These are phyloP conservation scores for Amblyraja radiata DNA, from an alignment of 2,797 vertebrate species.

Conservation along the genomic window DNA sequence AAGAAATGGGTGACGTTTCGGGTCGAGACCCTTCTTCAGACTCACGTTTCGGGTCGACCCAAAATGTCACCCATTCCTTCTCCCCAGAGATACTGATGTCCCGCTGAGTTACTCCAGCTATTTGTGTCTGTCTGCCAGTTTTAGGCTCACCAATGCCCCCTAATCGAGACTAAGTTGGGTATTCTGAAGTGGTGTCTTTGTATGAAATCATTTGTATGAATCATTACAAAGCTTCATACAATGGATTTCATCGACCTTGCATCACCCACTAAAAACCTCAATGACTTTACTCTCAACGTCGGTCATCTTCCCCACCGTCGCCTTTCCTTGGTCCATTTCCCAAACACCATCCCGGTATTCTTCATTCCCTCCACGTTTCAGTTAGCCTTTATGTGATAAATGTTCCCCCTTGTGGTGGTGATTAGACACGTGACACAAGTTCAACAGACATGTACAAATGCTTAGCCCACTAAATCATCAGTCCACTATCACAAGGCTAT, in stretches of 20 bases:
- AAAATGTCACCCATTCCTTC: too few relatives aligned
- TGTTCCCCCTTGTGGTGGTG: not conserved
- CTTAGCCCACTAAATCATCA: not conserved
- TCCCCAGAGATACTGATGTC: too few relatives aligned
- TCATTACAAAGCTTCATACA: too few relatives aligned
- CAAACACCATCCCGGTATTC: not conserved
- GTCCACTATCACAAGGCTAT: not conserved
- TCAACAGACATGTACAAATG: not conserved
- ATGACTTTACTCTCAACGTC: not conserved
- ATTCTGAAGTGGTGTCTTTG: not conserved
- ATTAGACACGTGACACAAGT: not conserved
- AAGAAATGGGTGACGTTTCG: too few relatives aligned
- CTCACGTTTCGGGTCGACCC: too few relatives aligned
- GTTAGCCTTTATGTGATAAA: not conserved
- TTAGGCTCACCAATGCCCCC: not conserved
- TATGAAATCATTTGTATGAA: too few relatives aligned
- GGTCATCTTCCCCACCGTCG: not conserved
- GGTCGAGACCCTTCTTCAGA: too few relatives aligned
- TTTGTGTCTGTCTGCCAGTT: not conserved
- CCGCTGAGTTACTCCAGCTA: too few relatives aligned
- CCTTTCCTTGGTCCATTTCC: not conserved
- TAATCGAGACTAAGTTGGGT: not conserved
- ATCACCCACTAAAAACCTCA: not conserved
- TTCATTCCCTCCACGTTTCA: not conserved
- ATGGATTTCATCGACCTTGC: too few relatives aligned